phyloP scores from a whole-genome alignment of 2,113 vertebrate genomes.

The Zosterops borbonicus region DNA sequence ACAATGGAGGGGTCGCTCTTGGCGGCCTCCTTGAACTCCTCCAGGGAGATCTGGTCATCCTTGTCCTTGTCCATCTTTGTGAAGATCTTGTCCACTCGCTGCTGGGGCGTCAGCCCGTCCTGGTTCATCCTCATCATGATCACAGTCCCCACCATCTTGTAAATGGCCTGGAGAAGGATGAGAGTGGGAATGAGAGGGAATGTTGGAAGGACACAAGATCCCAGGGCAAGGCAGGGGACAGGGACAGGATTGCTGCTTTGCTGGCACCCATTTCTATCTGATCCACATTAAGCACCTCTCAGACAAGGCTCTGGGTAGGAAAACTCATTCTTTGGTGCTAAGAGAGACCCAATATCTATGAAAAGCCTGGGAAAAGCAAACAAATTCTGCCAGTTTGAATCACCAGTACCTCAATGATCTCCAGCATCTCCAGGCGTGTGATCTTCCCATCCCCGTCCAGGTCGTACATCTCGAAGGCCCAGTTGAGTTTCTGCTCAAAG shows the following conservation, averaged over 20 bases:
- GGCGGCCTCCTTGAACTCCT: slow-evolving; percentile 97
- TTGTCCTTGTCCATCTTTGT: slow-evolving; percentile 99
- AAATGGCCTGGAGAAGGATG: slow-evolving; percentile 84
- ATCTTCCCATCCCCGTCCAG: slow-evolving; percentile 96
- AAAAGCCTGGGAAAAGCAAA: background rate
- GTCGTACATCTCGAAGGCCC: slow-evolving; percentile 99
- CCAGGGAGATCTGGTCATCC: slow-evolving; percentile 94
- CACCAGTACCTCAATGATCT: slow-evolving; percentile 83
- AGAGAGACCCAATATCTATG: background rate
- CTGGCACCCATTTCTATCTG: background rate
- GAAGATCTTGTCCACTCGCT: slow-evolving; percentile 98
- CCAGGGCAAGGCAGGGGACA: background rate
- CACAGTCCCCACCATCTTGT: slow-evolving; percentile 98
- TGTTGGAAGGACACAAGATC: background rate
- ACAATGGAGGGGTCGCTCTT: slow-evolving; percentile 97
- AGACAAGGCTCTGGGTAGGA: background rate
- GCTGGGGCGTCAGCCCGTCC: slow-evolving; percentile 94
- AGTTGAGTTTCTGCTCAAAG: slow-evolving; percentile 98
- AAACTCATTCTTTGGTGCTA: background rate
- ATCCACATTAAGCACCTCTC: background rate
- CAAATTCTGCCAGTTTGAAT: background rate
- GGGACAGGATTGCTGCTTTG: background rate
- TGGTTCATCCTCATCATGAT: slow-evolving; percentile 99
- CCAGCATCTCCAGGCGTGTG: slow-evolving; percentile 95
- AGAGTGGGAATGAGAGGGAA: background rate